Base-by-base conservation (phyloP, 2,797 vertebrate genomes). In the Chanos chanos region DNA sequence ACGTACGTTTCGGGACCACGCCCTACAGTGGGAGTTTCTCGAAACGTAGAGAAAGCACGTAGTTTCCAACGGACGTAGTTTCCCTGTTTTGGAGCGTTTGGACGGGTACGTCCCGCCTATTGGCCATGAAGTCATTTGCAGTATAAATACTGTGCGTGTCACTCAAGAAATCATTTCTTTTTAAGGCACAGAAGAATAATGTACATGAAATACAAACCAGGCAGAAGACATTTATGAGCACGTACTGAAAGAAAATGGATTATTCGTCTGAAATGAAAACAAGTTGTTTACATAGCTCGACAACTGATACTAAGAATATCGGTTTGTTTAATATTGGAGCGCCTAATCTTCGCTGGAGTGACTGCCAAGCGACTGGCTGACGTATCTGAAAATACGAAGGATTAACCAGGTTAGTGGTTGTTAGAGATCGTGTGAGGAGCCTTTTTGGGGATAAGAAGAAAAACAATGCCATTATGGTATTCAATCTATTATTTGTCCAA, bases 291-390 rank as follows among this genome's bases (percentile, higher is more conserved):
- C 12, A 8, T n/a, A 9, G 27, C 49, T 18, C 28, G 39, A 33
- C 21, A n/a, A 57, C 22, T 28, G 41, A 16, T 55, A 10, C 45
- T 4, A 24, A 57, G 4, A 16, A 36, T 53, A 22, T 55, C 9
- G 49, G 45, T 40, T 9, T 37, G 12, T 33, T 45, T 10, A 56
- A 9, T 13, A 27, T 40, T 37, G 12, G n/a, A 22, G 16, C 33
- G 4, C 34, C 16, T 64, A 61, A 64, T 28, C 28, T 54, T 48
- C 55, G 37, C 21, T 75, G 73, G 73, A 75, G 66, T 39, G 63
- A 63, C 10, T 64, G 70, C 37, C 63, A 67, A 55, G 70, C 73
- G 8, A 75, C 67, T 36, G 73, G 73, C 12, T 75, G 52, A 72
- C 1, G 10, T 33, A 57, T 12, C 6, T 1, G 10, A 36, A 13